Base-by-base conservation (phyloP, 1,140 invertebrate genomes). In the Colletes latitarsis region DNA sequence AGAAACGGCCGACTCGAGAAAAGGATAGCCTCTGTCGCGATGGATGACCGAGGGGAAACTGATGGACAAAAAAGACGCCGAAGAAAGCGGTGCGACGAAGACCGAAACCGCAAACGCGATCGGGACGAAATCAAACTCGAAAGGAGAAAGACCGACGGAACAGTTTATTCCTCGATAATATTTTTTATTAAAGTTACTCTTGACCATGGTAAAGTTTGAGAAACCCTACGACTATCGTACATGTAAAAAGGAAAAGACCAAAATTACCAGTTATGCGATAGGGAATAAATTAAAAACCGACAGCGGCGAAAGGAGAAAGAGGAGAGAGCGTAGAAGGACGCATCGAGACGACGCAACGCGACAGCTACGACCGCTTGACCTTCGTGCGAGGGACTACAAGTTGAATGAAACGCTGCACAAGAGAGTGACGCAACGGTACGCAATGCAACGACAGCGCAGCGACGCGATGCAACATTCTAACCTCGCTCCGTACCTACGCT, bases 291-390 rank as follows among this genome's bases (percentile, higher is more conserved):
- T 57, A 3, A 14, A 57, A 57, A 57, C 52, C 12, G 6, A 12
- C 41, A 9, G 15, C n/a, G 41, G 21, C 57, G 64, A 67, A 21
- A 41, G 43, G 52, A 41, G 60, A 71, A 46, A 49, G 58, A 49
- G 73, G 64, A 69, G 64, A 10, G 3, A 41, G 15, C 5, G 21
- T n/a, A 53, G 86, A 76, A 77, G 73, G 66, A 79, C n/a, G 70
- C 76, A 55, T 62, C 82, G 74, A 49, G 73, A 52, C 73, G 53
- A 57, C 30, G 57, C 58, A 41, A 72, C 72, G 30, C 30, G 74
- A 83, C 80, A 83, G 79, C 58, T 87, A 83, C 90, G 91, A 92
- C 89, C 90, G 91, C 89, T 92, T 93, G 92, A 93, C 92, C 92
- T 93, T 93, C 92, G 91, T 80, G 84, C 86, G 88, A 88, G 83